phyloP scores from a whole-genome alignment of 2,888 invertebrate species.

The Chaitophorus viminalis region DNA sequence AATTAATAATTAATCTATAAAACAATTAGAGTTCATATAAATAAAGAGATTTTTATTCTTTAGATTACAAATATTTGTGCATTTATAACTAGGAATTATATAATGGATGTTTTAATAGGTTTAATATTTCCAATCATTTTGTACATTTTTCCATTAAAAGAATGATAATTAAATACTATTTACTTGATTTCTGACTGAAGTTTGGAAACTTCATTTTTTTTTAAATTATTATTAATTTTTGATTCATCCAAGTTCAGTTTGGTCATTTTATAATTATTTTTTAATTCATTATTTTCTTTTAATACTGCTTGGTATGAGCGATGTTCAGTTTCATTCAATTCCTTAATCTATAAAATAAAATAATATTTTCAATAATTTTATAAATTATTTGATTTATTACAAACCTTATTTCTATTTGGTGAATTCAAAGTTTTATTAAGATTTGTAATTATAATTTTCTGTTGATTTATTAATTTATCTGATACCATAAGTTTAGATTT shows the following conservation, averaged over 20 bases:
- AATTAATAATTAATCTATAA: too few relatives aligned
- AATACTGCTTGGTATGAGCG: background rate
- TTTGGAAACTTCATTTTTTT: conserved; percentile 9
- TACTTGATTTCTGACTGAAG: conserved; percentile 34
- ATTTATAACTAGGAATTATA: too few relatives aligned
- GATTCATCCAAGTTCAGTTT: conserved; percentile 13
- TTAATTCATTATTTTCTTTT: conserved; percentile 34
- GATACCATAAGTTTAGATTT: conserved; percentile 34
- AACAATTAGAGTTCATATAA: too few relatives aligned
- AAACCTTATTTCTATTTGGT: conserved; percentile 25
- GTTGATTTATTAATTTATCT: conserved; percentile 40
- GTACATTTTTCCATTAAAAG: too few relatives aligned
- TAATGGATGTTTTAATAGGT: too few relatives aligned
- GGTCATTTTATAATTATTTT: background rate
- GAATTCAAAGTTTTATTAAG: conserved; percentile 33
- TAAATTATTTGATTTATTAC: background rate
- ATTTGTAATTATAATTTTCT: conserved; percentile 28
- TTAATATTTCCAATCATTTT: too few relatives aligned
- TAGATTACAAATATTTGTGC: too few relatives aligned
- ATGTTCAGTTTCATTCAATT: background rate
- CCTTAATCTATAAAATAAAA: background rate
- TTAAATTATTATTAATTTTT: background rate
- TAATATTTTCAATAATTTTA: background rate
- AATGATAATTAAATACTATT: background rate
- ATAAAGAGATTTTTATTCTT: too few relatives aligned